Conservation (phyloP, 2,797 vertebrate genomes). For the Furcifer pardalis region DNA sequence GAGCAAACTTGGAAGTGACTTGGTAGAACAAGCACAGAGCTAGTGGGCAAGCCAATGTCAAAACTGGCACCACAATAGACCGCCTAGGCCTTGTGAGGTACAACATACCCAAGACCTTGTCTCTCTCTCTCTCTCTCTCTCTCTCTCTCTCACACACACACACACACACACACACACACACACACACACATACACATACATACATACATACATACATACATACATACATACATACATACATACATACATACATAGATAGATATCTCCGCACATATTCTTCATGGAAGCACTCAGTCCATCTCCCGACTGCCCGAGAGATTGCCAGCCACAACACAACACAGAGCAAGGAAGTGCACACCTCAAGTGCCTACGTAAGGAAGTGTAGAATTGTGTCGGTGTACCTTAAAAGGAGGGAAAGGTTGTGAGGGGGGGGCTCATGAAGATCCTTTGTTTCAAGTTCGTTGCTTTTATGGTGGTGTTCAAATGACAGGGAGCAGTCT, state of each 20-base stretch:
- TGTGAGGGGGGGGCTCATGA: neutral
- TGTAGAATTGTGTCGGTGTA: fast-evolving
- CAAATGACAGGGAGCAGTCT: neutral
- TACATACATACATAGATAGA: too few relatives aligned
- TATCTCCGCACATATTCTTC: neutral
- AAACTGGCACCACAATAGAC: neutral
- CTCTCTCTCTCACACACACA: conserved; percentile 23
- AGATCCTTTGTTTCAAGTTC: neutral
- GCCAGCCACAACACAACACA: conserved; percentile 32
- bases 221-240: too few relatives aligned
- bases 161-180: neutral
- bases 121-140: conserved; percentile 27
- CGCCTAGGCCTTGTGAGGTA: conserved; percentile 20
- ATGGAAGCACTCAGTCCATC: neutral
- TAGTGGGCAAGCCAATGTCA: neutral
- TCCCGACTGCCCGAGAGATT: neutral
- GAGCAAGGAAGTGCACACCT: conserved; percentile 17
- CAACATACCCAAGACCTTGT: neutral
- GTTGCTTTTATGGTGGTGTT: neutral
- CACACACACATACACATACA: too few relatives aligned
- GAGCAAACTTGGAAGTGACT: neutral
- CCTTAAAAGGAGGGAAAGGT: neutral
- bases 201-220: too few relatives aligned
- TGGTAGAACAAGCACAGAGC: conserved; percentile 7
- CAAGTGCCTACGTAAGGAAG: neutral